Percentiles rank a stretch among this genome's conserved stretches.
These are phyloP conservation scores for Euplagia quadripunctaria DNA, from an alignment of 2,888 invertebrate genomes.

Conservation along the genomic window DNA sequence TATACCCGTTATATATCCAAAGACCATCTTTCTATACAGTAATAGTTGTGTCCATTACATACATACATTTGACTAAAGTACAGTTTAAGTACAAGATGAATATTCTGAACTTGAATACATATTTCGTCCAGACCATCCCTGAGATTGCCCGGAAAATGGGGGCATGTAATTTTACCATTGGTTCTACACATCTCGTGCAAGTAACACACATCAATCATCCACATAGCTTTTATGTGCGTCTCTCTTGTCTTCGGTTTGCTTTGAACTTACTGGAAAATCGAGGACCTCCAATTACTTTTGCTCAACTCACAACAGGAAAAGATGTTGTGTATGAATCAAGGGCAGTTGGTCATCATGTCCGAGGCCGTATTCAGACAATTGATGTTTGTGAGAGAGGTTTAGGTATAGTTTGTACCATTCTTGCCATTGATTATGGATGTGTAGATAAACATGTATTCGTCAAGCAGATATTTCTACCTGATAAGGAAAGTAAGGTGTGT, in stretches of 20 bases:
- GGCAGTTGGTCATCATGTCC: slow-evolving; percentile 21
- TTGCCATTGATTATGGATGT: slow-evolving; percentile 40
- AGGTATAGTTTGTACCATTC: slow-evolving; percentile 14
- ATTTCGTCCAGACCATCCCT: neutral
- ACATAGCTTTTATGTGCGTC: slow-evolving; percentile 40
- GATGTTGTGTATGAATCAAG: slow-evolving; percentile 30
- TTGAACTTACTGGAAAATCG: slow-evolving; percentile 28
- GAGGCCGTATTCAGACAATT: slow-evolving; percentile 25
- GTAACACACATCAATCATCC: slow-evolving; percentile 40
- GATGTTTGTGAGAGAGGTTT: neutral
- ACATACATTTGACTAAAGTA: neutral
- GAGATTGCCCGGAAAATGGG: neutral
- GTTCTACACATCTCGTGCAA: slow-evolving; percentile 17
- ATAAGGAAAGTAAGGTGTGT: neutral
- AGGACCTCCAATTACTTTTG: neutral
- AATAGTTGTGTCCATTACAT: neutral
- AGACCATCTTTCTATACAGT: neutral
- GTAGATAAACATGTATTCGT: slow-evolving; percentile 19
- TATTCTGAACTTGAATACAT: neutral
- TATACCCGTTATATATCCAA: neutral
- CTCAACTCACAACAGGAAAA: slow-evolving; percentile 10
- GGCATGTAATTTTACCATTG: neutral
- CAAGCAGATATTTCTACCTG: slow-evolving; percentile 12
- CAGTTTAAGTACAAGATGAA: too few species aligned
- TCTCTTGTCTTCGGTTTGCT: neutral